Conservation (phyloP, 2,113 vertebrate genomes). For the Tragelaphus buxtoni region DNA sequence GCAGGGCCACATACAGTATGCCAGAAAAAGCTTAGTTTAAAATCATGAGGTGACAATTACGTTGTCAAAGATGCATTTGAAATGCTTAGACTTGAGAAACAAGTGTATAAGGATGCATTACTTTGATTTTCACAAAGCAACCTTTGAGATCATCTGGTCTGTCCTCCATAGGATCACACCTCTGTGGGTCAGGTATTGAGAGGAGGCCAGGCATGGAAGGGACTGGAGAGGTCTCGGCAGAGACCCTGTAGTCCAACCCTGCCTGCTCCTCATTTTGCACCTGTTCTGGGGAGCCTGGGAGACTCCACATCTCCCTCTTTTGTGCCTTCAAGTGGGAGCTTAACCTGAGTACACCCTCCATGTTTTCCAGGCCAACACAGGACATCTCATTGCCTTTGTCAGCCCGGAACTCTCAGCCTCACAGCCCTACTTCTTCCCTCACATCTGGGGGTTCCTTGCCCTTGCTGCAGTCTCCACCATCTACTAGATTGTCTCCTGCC, state of each 20-base stretch:
- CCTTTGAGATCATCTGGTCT: not conserved
- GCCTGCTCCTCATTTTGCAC: not conserved
- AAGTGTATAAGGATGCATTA: not conserved
- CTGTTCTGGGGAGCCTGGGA: not conserved
- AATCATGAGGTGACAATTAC: not conserved
- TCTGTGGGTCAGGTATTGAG: not conserved
- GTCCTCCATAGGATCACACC: not conserved
- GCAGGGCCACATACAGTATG: not conserved
- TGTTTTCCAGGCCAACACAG: slow-evolving; percentile 88
- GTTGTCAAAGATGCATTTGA: not conserved
- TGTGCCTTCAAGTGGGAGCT: not conserved
- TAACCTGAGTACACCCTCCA: slow-evolving; percentile 35
- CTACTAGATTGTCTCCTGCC: slow-evolving; percentile 83
- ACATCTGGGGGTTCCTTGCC: slow-evolving; percentile 93
- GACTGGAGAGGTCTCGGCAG: not conserved
- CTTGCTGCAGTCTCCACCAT: slow-evolving; percentile 90
- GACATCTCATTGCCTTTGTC: slow-evolving; percentile 86
- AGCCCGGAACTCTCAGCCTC: slow-evolving; percentile 88
- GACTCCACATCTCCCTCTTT: not conserved
- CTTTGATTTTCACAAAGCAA: not conserved
- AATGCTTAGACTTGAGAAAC: not conserved
- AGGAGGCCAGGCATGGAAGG: not conserved
- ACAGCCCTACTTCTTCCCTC: slow-evolving; percentile 96
- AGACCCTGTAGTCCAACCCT: not conserved
- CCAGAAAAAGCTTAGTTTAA: slow-evolving; percentile 28